phyloP scores from a whole-genome alignment of 2,113 vertebrate genomes.

The Myotis brandtii region DNA sequence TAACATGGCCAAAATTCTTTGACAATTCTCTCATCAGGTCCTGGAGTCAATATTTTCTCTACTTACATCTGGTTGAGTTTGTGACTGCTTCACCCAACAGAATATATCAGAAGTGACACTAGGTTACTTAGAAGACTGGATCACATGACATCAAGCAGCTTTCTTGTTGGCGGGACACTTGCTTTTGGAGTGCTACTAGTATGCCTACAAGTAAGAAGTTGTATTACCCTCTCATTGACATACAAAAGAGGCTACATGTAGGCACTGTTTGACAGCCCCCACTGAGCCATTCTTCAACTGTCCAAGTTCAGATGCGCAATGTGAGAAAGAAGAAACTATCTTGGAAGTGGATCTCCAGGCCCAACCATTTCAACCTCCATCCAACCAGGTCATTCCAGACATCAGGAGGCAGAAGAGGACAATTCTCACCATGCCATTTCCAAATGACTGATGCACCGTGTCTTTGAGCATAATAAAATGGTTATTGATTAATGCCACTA shows the following conservation, averaged over 20 bases:
- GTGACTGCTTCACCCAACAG: neutral
- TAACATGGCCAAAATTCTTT: neutral
- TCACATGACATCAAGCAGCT: neutral
- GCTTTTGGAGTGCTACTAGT: neutral
- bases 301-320: neutral
- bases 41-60: neutral
- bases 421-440: neutral
- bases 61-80: neutral
- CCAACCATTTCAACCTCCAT: neutral
- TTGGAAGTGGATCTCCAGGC: neutral
- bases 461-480: neutral
- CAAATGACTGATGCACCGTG: neutral
- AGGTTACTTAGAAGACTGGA: neutral
- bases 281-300: neutral
- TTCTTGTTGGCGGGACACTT: neutral
- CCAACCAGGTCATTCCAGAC: neutral
- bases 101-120: neutral
- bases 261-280: neutral
- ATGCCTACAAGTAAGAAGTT: neutral
- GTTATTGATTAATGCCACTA: neutral
- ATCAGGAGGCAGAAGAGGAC: rapidly evolving
- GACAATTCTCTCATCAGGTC: neutral
- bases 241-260: neutral
- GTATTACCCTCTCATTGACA: neutral
- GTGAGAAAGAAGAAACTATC: neutral